These are phyloP conservation scores for Centropus unirufus DNA, from an alignment of 2,113 vertebrate genomes.

Conservation along the genomic window DNA sequence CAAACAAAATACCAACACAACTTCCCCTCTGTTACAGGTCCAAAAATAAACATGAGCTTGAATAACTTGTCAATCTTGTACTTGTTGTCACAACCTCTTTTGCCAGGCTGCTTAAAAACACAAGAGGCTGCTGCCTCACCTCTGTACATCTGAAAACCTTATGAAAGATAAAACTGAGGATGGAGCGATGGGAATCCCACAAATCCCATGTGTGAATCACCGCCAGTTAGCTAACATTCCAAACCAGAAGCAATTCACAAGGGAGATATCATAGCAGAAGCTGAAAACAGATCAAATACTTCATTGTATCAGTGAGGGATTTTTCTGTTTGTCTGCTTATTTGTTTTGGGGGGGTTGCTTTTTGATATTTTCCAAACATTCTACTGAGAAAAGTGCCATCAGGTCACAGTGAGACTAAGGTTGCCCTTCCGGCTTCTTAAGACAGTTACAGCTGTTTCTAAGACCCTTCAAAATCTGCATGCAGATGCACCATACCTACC, in stretches of 20 bases:
- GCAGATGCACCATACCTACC: slow-evolving; percentile 73
- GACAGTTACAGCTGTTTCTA: neutral
- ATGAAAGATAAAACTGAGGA: neutral
- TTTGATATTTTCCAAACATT: neutral
- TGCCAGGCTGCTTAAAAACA: neutral
- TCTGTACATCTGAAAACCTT: neutral
- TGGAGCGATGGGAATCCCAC: neutral
- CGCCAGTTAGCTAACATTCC: neutral
- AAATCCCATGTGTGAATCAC: neutral
- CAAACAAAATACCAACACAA: neutral
- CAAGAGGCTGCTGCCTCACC: neutral
- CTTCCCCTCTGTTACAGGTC: neutral
- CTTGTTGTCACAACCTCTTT: neutral
- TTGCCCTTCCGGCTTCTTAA: neutral
- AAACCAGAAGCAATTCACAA: neutral
- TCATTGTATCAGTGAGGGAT: neutral
- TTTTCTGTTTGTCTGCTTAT: too few relatives aligned
- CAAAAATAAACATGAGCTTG: neutral
- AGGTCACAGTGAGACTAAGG: neutral
- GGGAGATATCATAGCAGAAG: neutral
- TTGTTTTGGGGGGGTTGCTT: neutral
- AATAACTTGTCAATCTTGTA: neutral
- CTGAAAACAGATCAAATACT: neutral
- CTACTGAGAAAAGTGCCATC: neutral
- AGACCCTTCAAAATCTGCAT: neutral